These are phyloP conservation scores for Trachelus stipa DNA, from an alignment of 2,888 invertebrate genomes.

Conservation along the genomic window DNA sequence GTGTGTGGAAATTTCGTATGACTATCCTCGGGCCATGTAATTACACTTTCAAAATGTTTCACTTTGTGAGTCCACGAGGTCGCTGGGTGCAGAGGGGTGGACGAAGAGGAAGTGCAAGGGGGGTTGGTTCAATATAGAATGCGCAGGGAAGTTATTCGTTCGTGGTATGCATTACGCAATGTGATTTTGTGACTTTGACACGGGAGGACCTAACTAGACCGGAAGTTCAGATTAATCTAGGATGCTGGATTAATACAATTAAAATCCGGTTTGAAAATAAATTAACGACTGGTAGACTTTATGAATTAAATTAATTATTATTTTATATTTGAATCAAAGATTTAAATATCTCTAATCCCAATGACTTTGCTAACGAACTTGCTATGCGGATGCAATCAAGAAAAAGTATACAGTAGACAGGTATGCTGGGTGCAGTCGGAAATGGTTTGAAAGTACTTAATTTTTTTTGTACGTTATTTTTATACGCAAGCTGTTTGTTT, in stretches of 20 bases:
- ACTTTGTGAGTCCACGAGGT: not conserved
- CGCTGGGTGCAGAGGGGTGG: not conserved
- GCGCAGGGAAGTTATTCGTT: not conserved
- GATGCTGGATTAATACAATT: constrained; percentile 31
- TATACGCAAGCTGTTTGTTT: no score
- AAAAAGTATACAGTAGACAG: not conserved
- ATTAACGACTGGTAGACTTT: not conserved
- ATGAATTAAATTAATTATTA: not conserved
- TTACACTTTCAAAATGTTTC: not conserved
- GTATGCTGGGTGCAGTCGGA: not conserved
- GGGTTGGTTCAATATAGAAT: not conserved
- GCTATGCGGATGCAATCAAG: not conserved
- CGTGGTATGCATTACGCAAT: not conserved
- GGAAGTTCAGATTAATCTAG: constrained; percentile 23
- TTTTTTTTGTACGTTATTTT: no score
- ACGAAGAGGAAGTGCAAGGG: no score
- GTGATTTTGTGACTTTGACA: not conserved
- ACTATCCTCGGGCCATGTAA: not conserved
- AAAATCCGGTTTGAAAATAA: not conserved
- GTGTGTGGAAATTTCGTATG: not conserved
- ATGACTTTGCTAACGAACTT: not conserved
- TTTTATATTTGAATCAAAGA: not conserved
- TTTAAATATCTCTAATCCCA: not conserved
- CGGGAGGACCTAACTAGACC: not conserved
- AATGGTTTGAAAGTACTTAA: not conserved